phyloP scores from a whole-genome alignment of 92 coral and sea anemone genomes.

The Anthopleura xanthogrammica region DNA sequence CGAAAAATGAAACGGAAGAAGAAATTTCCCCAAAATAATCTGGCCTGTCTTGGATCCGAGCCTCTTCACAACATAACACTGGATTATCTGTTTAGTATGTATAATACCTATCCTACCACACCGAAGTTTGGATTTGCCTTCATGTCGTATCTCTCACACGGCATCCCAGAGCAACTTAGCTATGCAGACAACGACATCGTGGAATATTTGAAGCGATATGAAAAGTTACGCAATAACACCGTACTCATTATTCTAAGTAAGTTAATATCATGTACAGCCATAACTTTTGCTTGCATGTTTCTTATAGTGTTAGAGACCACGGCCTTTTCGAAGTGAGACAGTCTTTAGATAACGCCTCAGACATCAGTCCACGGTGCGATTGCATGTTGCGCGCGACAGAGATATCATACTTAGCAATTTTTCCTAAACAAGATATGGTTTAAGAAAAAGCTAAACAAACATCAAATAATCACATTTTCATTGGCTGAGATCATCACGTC shows the following conservation, averaged over 20 bases:
- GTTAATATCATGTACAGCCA: slow-evolving; percentile 12
- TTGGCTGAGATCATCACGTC: too few relatives aligned
- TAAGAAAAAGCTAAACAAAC: too few relatives aligned
- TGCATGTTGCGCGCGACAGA: too few relatives aligned
- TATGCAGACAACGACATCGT: slow-evolving; percentile 74
- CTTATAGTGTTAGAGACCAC: too few relatives aligned
- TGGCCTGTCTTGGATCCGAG: slow-evolving; percentile 62
- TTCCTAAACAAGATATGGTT: too few relatives aligned
- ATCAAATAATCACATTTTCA: too few relatives aligned
- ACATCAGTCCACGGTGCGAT: too few relatives aligned
- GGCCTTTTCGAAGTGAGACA: too few relatives aligned
- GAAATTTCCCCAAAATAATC: slow-evolving; percentile 42
- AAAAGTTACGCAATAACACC: slow-evolving; percentile 52
- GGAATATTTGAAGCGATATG: slow-evolving; percentile 50
- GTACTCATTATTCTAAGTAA: slow-evolving; percentile 71
- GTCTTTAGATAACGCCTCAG: too few relatives aligned
- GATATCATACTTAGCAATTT: too few relatives aligned
- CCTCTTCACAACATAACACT: slow-evolving; percentile 68
- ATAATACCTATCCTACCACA: slow-evolving; percentile 51
- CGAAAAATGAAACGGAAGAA: slow-evolving; percentile 47
- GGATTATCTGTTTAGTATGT: slow-evolving; percentile 54
- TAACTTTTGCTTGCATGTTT: too few relatives aligned
- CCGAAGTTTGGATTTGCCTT: slow-evolving; percentile 74
- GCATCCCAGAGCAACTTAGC: slow-evolving; percentile 71
- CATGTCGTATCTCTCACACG: slow-evolving; percentile 77